Conservation (phyloP, 2,797 vertebrate genomes). For the Sebastiscus tertius region DNA sequence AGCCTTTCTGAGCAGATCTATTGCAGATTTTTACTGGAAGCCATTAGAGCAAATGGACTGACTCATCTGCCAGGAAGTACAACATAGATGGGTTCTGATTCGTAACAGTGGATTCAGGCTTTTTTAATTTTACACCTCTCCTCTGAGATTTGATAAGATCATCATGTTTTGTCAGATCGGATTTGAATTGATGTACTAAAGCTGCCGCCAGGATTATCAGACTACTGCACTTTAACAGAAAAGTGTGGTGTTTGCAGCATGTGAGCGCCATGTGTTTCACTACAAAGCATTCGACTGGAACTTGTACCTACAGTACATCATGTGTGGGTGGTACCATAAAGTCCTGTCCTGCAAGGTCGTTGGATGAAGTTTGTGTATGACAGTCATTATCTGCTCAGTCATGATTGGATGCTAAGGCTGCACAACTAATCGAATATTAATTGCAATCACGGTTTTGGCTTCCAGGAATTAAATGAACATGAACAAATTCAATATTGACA, state of each 20-base stretch:
- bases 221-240: not conserved
- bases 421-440: too few species aligned
- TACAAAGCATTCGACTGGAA: not conserved
- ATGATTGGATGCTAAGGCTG: too few species aligned
- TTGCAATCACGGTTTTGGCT: too few species aligned
- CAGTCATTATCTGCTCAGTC: not conserved
- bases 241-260: not conserved
- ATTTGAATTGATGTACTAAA: not conserved
- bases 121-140: not conserved
- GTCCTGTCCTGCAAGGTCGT: not conserved
- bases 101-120: not conserved
- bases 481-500: too few species aligned
- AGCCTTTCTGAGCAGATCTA: slow-evolving; percentile 6
- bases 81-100: not conserved
- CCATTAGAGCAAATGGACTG: slow-evolving; percentile 9
- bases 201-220: not conserved
- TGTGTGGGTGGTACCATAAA: not conserved
- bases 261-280: not conserved
- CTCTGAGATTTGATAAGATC: not conserved
- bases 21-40: slow-evolving; percentile 20
- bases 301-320: not conserved
- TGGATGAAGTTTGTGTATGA: not conserved
- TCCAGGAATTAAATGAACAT: too few species aligned
- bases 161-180: not conserved
- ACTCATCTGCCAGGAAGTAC: slow-evolving; percentile 15